A percentile compares a stretch with the other conserved stretches of the same genome.
Evolutionary conservation across 53 echinoderm and acorn worm species (phyloP).

Genomic region (Luidia sarsii): DNA sequence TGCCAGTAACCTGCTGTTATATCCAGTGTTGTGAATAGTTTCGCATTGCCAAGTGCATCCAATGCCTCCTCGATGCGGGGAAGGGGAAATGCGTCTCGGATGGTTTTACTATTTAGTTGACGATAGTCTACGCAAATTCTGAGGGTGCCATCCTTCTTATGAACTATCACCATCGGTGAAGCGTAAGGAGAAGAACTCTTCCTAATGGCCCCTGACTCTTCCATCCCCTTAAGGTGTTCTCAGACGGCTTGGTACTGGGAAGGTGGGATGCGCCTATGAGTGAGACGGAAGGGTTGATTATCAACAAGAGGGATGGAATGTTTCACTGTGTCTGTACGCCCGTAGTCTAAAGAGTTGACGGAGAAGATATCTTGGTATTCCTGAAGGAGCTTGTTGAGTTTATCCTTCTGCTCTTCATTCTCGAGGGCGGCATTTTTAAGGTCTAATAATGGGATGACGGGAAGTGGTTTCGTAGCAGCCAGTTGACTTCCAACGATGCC

Average conservation of each 20-base stretch:
- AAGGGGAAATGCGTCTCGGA: conserved; percentile 31
- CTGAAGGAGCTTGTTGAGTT: conserved; percentile 22
- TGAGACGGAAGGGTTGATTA: too few relatives aligned
- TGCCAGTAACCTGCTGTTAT: conserved; percentile 21
- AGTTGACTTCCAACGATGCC: too few relatives aligned
- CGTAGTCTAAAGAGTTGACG: conserved; percentile 1
- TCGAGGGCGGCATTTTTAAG: not conserved
- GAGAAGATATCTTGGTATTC: conserved; percentile 1
- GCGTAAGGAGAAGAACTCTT: conserved; percentile 31
- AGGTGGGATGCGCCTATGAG: conserved; percentile 35
- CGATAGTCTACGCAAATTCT: conserved; percentile 14
- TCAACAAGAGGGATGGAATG: conserved; percentile 31
- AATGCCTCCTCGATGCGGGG: conserved; percentile 29
- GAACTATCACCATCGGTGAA: conserved; percentile 23
- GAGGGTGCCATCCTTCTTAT: conserved; percentile 45
- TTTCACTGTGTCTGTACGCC: conserved; percentile 15
- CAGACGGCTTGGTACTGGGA: conserved; percentile 33
- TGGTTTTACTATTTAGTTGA: conserved; percentile 8
- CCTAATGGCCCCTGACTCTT: conserved; percentile 21
- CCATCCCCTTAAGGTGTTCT: conserved; percentile 32
- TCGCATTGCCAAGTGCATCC: conserved; percentile 20
- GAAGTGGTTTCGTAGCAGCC: too few relatives aligned
- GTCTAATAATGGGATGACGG: conserved; percentile 1
- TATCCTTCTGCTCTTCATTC: conserved; percentile 1
- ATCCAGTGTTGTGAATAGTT: not conserved